phyloP scores from a whole-genome alignment of 2,113 vertebrate species.

The Rutilus rutilus region DNA sequence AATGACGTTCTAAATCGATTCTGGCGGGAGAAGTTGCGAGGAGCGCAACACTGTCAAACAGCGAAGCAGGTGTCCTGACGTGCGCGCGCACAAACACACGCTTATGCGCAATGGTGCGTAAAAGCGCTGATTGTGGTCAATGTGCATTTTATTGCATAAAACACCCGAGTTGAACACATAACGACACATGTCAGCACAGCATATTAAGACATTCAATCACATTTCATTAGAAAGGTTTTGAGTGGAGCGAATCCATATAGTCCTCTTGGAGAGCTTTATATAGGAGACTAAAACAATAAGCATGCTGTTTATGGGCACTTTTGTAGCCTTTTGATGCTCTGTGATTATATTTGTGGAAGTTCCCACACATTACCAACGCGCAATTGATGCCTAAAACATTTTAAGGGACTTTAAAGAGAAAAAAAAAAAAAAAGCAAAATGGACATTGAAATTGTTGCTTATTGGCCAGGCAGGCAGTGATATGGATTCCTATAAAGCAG shows the following conservation, averaged over 20 bases:
- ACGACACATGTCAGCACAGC: neutral
- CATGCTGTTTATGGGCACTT: neutral
- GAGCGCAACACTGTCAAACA: neutral
- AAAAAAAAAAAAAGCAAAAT: neutral
- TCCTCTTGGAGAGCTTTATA: neutral
- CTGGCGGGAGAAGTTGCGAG: neutral
- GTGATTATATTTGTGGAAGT: neutral
- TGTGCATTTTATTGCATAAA: neutral
- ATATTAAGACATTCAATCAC: neutral
- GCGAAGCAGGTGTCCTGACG: neutral
- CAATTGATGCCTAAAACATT: neutral
- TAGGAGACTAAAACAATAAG: neutral
- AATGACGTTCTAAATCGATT: neutral
- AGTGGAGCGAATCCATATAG: neutral
- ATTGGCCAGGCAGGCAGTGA: neutral
- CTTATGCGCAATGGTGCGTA: neutral
- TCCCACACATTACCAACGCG: neutral
- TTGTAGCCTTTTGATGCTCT: neutral
- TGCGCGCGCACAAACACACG: neutral
- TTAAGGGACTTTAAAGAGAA: neutral
- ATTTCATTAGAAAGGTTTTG: neutral
- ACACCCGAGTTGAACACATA: neutral
- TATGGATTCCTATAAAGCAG: neutral
- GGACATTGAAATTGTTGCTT: neutral
- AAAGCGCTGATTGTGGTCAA: conserved; percentile 19